Percentiles rank a stretch among this genome's conserved stretches.
phyloP scores from a whole-genome alignment of 2,888 invertebrate genomes.

The Ametastegia equiseti region DNA sequence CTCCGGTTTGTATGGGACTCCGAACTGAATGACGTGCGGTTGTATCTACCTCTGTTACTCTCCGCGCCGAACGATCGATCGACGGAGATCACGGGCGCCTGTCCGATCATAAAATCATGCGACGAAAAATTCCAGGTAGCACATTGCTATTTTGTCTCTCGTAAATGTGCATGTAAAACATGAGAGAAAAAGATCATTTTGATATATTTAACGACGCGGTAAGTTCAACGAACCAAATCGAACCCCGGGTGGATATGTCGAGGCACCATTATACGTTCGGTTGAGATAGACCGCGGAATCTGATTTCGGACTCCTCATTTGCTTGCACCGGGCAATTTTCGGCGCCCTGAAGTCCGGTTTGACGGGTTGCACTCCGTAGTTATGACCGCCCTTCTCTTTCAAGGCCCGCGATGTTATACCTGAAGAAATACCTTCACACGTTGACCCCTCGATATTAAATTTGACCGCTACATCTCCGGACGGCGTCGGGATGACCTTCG shows the following conservation, averaged over 20 bases:
- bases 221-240: slow-evolving; percentile 34
- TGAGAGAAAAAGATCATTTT: background rate
- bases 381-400: slow-evolving; percentile 12
- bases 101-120: background rate
- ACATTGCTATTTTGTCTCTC: background rate
- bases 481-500: background rate
- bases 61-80: background rate
- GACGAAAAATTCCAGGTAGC: background rate
- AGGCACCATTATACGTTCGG: background rate
- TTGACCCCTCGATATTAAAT: background rate
- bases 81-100: background rate
- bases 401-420: slow-evolving; percentile 5
- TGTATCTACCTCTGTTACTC: background rate
- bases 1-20: slow-evolving; percentile 39
- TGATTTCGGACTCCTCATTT: slow-evolving; percentile 35
- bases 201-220: background rate
- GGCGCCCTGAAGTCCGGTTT: slow-evolving; percentile 65
- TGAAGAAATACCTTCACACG: slow-evolving; percentile 11
- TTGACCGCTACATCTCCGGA: background rate
- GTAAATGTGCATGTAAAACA: background rate
- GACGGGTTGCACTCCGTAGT: slow-evolving; percentile 58
- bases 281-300: background rate
- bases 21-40: background rate
- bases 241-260: background rate
- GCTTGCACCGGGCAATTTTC: slow-evolving; percentile 30